phyloP scores from a whole-genome alignment of 2,113 vertebrate species.

The Equus quagga region DNA sequence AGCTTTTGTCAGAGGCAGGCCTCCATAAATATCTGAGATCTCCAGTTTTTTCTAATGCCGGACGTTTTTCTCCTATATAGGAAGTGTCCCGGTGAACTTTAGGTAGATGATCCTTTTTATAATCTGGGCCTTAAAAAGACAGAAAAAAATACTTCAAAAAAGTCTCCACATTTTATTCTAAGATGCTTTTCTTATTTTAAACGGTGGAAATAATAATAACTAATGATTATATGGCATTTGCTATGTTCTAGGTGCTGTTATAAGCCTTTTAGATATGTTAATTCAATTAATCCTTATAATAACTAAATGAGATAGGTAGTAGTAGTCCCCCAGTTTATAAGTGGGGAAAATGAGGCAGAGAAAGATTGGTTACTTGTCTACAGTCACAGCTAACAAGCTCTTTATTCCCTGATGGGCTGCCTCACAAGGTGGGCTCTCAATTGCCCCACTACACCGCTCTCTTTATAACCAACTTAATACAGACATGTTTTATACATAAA shows the following conservation, averaged over 20 bases:
- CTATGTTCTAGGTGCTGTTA: background rate
- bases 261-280: background rate
- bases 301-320: background rate
- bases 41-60: conserved; percentile 82
- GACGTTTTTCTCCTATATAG: conserved; percentile 80
- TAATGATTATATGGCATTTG: background rate
- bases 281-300: background rate
- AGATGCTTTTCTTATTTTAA: background rate
- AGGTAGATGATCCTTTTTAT: conserved; percentile 84
- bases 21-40: conserved; percentile 86
- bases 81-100: conserved; percentile 79
- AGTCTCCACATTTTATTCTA: background rate
- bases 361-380: background rate
- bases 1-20: conserved; percentile 45
- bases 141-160: background rate
- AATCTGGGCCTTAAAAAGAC: conserved; percentile 87
- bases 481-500: background rate
- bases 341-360: background rate
- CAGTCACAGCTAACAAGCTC: background rate
- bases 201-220: background rate
- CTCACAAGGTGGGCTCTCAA: background rate
- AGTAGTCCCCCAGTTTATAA: background rate
- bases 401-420: background rate
- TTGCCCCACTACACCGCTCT: background rate
- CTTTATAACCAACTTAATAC: background rate